Conservation (phyloP, 1,140 invertebrate genomes). For the Caenorhabditis elegans region DNA sequence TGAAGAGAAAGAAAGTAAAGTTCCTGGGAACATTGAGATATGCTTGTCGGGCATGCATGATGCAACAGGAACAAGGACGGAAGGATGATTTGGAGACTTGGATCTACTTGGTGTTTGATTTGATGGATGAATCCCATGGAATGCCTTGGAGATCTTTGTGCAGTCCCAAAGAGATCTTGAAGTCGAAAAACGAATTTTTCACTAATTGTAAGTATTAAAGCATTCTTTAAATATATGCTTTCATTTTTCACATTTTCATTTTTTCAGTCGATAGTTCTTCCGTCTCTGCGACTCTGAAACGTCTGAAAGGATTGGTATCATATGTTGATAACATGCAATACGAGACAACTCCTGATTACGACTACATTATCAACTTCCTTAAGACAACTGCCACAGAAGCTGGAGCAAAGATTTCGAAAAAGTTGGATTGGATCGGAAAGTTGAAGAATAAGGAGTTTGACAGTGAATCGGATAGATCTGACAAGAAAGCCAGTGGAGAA, state of each 20-base stretch:
- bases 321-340: conserved; percentile 22
- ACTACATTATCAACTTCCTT: background rate
- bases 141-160: conserved; percentile 17
- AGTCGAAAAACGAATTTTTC: background rate
- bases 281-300: background rate
- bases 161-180: background rate
- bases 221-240: no score
- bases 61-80: background rate
- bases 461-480: background rate
- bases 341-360: background rate
- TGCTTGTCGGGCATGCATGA: background rate
- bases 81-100: conserved; percentile 4
- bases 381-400: background rate
- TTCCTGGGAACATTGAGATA: background rate
- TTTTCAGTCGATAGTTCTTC: background rate
- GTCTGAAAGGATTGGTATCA: background rate
- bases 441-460: background rate
- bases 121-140: background rate
- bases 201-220: background rate
- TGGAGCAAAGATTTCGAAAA: background rate
- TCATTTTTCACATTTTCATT: no score
- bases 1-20: background rate
- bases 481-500: background rate
- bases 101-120: background rate
- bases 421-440: background rate